Percentiles rank a stretch among this genome's conserved stretches.
phyloP scores from a whole-genome alignment of 1,140 invertebrate species.

The Scylla paramamosain region DNA sequence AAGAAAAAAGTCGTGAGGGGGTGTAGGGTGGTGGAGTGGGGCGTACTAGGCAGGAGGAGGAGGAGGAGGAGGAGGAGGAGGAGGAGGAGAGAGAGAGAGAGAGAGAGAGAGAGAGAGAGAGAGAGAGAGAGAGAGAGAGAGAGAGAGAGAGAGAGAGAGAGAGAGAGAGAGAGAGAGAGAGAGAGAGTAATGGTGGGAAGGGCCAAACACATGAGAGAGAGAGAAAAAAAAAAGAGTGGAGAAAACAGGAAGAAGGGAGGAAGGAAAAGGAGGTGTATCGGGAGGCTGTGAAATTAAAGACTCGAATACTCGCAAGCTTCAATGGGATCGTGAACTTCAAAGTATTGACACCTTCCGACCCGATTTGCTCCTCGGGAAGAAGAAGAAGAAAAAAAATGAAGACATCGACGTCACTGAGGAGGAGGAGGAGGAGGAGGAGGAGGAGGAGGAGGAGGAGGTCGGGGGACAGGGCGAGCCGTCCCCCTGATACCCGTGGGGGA shows the following conservation, averaged over 20 bases:
- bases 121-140: slow-evolving; percentile 32
- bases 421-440: neutral
- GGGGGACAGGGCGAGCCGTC: neutral
- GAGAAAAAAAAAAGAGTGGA: neutral
- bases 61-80: neutral
- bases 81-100: neutral
- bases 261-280: slow-evolving; percentile 34
- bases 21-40: neutral
- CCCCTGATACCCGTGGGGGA: neutral
- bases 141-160: neutral
- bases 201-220: neutral
- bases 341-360: slow-evolving; percentile 35
- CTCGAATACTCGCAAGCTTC: neutral
- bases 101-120: neutral
- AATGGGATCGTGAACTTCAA: slow-evolving; percentile 36
- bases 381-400: neutral
- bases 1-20: slow-evolving; percentile 50
- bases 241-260: neutral
- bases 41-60: neutral
- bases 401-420: neutral
- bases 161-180: slow-evolving; percentile 33
- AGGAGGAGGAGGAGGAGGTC: neutral
- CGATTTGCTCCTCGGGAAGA: neutral
- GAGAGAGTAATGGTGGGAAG: neutral
- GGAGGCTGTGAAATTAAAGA: neutral